Evolutionary conservation across 2,888 invertebrate species (phyloP), one percentile per base, ranked within the genome.

Genomic region (Agriopis marginaria): DNA sequence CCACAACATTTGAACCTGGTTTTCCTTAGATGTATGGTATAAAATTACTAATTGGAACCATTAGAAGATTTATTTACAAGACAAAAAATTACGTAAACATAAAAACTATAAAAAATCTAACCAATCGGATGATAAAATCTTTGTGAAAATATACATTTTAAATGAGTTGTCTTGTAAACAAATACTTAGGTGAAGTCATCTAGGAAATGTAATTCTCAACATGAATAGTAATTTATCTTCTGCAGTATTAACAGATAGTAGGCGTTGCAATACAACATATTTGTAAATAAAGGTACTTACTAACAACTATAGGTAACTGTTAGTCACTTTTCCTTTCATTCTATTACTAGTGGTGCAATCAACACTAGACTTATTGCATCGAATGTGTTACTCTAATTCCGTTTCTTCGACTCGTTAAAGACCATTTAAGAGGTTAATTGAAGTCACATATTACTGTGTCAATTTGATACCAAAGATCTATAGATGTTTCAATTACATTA

Each of bases 301-400:
- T 17, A 11, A 45, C 11, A 47, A 47, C 14, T 42, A 39, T 12
- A 9, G 1, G 32, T 53, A 50, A 6, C 17, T 53, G 42, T 59
- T 68, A 68, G 54, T 68, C 64, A 68, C 64, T 64, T 60, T 60
- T 60, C 68, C 54, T 68, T 64, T 68, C 68, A 50, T 47, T 42
- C 10, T 54, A 45, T 32, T 11, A 11, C 44, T 53, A 2, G 51
- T 44, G 45, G 1, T 12, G 17, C 45, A 53, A 49, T 49, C 14
- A 49, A 10, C 10, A 7, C 14, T 39, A 9, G 39, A 39, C 40
- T 49, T 50, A 60, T 14, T 49, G 49, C 40, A 40, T 60, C 12
- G 6, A 12, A 45, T 51, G 10, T 39, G 5, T 32, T 49, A 39
- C 32, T 47, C 8, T 44, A 8, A 17, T 42, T 53, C 55, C 10